phyloP scores from a whole-genome alignment of 2,888 invertebrate genomes.

The Theretra japonica region DNA sequence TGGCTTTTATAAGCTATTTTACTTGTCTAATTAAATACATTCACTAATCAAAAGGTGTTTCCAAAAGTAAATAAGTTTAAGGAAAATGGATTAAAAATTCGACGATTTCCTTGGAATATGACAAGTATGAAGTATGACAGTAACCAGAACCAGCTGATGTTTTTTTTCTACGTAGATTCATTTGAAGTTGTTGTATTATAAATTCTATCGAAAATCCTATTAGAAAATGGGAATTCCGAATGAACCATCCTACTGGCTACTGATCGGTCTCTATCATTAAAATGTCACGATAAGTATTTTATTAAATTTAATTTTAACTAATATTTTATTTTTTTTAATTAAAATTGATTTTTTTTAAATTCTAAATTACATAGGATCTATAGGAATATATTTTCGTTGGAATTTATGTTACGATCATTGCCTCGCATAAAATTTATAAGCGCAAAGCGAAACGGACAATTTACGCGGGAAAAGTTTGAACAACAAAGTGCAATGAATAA shows the following conservation, averaged over 20 bases:
- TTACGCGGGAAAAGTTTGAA: slow-evolving; percentile 3
- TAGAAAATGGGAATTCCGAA: no score
- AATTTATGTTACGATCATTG: neutral
- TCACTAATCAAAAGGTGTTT: neutral
- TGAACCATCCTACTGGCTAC: no score
- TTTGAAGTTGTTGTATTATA: no score
- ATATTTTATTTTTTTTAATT: no score
- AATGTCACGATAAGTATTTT: no score
- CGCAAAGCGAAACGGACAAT: neutral
- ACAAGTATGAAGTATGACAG: slow-evolving; percentile 16
- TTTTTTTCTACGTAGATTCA: neutral
- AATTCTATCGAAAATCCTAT: no score
- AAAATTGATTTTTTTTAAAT: no score
- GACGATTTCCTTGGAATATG: slow-evolving; percentile 13
- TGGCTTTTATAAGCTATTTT: neutral
- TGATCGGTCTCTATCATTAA: no score
- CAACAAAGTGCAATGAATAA: neutral
- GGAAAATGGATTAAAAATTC: slow-evolving; percentile 27
- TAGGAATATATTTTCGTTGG: neutral
- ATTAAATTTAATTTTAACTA: no score
- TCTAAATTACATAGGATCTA: no score
- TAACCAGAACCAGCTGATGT: neutral
- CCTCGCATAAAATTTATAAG: neutral
- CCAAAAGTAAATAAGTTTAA: slow-evolving; percentile 10
- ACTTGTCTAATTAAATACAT: slow-evolving; percentile 1